These are phyloP conservation scores for Petaurus breviceps DNA, from an alignment of 2,113 vertebrate species.

Conservation along the genomic window DNA sequence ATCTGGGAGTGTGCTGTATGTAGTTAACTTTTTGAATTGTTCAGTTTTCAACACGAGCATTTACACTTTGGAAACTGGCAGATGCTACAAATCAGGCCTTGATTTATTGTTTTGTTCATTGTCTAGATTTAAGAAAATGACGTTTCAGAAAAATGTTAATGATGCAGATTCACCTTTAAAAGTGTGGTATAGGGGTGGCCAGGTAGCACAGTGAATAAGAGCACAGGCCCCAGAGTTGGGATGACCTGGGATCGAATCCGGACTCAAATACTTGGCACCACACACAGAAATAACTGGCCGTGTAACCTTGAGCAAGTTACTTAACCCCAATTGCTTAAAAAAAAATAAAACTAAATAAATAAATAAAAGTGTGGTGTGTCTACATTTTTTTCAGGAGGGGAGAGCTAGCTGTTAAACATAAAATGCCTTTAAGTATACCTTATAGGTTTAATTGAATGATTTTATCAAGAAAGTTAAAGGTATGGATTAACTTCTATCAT, in stretches of 20 bases:
- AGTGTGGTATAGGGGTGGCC: too few relatives aligned
- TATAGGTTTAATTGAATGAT: neutral
- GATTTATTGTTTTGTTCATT: neutral
- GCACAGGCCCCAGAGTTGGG: too few relatives aligned
- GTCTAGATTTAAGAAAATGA: neutral
- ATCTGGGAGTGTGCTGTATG: neutral
- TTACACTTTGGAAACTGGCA: neutral
- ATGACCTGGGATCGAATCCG: too few relatives aligned
- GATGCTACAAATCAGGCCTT: neutral
- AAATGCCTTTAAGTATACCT: neutral
- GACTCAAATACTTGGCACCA: too few relatives aligned
- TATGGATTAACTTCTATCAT: neutral
- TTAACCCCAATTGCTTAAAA: too few relatives aligned
- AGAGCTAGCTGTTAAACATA: neutral
- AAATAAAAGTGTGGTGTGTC: neutral
- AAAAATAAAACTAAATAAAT: too few relatives aligned
- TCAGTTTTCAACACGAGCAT: neutral
- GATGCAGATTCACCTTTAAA: neutral
- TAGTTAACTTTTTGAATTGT: neutral
- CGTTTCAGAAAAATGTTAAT: neutral
- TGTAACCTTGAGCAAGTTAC: too few relatives aligned
- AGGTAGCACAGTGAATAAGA: too few relatives aligned
- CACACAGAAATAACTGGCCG: too few relatives aligned
- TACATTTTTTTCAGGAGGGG: neutral
- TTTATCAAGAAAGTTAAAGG: neutral